A percentile compares a stretch with the other conserved stretches of the same genome.
Conservation (phyloP, 2,113 vertebrate species). For the Dermatemys mawii region DNA sequence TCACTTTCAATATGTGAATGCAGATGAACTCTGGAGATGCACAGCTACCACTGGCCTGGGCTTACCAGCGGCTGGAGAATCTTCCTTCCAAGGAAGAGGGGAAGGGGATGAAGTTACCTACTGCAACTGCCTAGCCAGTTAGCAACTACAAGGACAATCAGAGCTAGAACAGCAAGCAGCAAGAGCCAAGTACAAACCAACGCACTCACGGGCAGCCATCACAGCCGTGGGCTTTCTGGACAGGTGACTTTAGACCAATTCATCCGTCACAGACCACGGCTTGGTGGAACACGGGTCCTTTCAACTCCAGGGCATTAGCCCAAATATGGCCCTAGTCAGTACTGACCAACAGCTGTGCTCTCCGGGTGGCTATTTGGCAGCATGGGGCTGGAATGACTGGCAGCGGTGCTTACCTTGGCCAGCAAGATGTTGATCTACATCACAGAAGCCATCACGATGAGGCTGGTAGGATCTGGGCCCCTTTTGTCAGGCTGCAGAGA, state of each 20-base stretch:
- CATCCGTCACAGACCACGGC: not conserved
- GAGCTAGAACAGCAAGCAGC: not conserved
- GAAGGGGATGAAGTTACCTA: not conserved
- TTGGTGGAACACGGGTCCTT: too few relatives aligned
- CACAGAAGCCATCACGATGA: too few relatives aligned
- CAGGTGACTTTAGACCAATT: not conserved
- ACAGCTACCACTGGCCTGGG: not conserved
- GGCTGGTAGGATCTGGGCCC: too few relatives aligned
- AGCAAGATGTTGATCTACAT: too few relatives aligned
- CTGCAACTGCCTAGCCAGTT: not conserved
- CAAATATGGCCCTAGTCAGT: not conserved
- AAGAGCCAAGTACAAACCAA: not conserved
- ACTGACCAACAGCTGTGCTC: too few relatives aligned
- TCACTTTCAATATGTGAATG: conserved; percentile 6
- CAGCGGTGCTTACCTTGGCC: too few relatives aligned
- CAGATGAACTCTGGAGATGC: not conserved
- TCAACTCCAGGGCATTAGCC: not conserved
- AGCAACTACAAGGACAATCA: not conserved
- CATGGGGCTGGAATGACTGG: not conserved
- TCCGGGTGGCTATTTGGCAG: too few relatives aligned
- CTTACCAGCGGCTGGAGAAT: not conserved
- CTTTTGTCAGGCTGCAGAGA: not conserved
- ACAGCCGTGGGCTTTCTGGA: not conserved
- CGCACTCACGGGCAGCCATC: not conserved
- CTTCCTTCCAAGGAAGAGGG: too few relatives aligned